These are phyloP conservation scores for Andrena marginata DNA, from an alignment of 2,888 invertebrate genomes.

Conservation along the genomic window DNA sequence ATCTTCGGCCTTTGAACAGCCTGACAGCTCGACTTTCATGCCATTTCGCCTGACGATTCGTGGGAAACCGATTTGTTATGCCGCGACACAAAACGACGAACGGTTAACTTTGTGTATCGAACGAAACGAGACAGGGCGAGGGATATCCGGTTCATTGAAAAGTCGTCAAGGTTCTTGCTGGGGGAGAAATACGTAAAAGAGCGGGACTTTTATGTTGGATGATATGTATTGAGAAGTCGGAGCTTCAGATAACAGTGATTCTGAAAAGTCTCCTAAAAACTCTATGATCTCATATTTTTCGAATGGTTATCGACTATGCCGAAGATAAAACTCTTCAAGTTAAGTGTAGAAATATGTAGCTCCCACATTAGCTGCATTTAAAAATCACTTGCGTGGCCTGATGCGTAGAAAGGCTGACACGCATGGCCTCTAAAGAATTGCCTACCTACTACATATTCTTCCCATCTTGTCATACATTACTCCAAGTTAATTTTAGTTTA, in stretches of 20 bases:
- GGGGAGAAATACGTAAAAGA: not conserved
- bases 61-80: slow-evolving; percentile 36
- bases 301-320: too few relatives aligned
- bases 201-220: not conserved
- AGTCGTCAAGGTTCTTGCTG: not conserved
- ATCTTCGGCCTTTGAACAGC: not conserved
- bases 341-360: too few relatives aligned
- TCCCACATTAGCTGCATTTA: too few relatives aligned
- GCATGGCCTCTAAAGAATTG: too few relatives aligned
- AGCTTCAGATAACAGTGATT: not conserved
- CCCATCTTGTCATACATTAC: too few relatives aligned
- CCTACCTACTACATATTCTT: too few relatives aligned
- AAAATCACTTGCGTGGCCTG: too few relatives aligned
- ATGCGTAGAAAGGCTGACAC: too few relatives aligned
- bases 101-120: slow-evolving; percentile 1
- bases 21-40: slow-evolving; percentile 20
- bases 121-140: not conserved
- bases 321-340: too few relatives aligned
- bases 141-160: slow-evolving; percentile 7
- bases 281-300: too few relatives aligned
- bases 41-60: slow-evolving; percentile 14
- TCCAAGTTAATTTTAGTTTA: too few relatives aligned
- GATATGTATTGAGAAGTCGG: not conserved
- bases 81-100: slow-evolving; percentile 4
- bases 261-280: too few relatives aligned